phyloP scores from a whole-genome alignment of 92 coral and sea anemone genomes.

The Phenganax stokvisi region DNA sequence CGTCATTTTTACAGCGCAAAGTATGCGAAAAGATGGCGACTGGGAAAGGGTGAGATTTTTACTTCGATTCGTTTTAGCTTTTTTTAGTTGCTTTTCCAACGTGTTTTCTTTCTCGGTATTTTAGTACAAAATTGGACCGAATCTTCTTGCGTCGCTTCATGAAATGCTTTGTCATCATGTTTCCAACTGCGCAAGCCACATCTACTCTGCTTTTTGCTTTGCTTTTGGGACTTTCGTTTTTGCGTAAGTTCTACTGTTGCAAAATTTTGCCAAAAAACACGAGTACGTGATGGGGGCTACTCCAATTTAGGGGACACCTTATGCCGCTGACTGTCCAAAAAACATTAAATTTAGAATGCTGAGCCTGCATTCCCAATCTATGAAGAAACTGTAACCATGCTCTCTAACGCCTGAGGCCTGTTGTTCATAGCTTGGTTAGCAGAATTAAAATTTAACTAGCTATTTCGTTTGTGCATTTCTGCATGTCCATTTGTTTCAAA shows the following conservation, averaged over 20 bases:
- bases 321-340: too few species aligned
- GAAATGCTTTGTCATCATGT: conserved; percentile 67
- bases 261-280: neutral
- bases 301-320: too few species aligned
- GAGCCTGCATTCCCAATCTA: too few species aligned
- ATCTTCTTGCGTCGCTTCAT: conserved; percentile 68
- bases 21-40: neutral
- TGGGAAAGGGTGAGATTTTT: neutral
- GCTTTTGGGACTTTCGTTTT: conserved; percentile 69
- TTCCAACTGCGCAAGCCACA: conserved; percentile 67
- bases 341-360: too few species aligned
- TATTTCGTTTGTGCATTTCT: too few species aligned
- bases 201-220: conserved; percentile 63
- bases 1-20: neutral
- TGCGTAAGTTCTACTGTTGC: conserved; percentile 43
- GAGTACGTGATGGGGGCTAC: neutral
- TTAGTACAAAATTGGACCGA: conserved; percentile 61
- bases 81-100: too few species aligned
- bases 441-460: too few species aligned
- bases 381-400: too few species aligned
- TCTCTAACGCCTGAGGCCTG: too few species aligned
- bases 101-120: neutral
- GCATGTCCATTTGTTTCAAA: too few species aligned
- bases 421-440: too few species aligned
- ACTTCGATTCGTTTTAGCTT: too few species aligned